Evolutionary conservation across 2,888 invertebrate species (phyloP).

Genomic region (Sylvicola cinctus): DNA sequence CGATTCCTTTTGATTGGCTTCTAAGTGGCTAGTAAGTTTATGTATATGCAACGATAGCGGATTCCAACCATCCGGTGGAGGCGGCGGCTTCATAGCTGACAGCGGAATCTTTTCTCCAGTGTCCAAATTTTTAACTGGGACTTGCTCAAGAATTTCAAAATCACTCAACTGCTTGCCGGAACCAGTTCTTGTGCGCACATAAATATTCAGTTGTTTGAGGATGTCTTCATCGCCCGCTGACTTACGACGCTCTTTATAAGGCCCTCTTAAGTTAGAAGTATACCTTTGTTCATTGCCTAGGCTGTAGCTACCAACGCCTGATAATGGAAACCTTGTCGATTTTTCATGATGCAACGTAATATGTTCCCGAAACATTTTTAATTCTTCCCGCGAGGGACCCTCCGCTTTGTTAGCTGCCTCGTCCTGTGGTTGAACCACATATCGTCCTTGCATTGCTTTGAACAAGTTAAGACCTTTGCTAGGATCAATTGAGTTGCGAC

Average conservation of each 20-base stretch:
- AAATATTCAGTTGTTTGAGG: constrained; percentile 44
- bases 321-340: constrained; percentile 15
- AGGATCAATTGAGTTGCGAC: constrained; percentile 26
- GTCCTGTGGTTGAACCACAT: constrained; percentile 40
- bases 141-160: constrained; percentile 83
- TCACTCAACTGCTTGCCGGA: constrained; percentile 76
- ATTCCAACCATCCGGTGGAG: constrained; percentile 66
- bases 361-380: constrained; percentile 30
- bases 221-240: constrained; percentile 67
- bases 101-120: constrained; percentile 83
- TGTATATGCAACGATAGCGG: constrained; percentile 89
- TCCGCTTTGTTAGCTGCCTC: constrained; percentile 44
- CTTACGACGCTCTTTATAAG: constrained; percentile 41
- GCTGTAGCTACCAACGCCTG: constrained; percentile 27
- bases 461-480: constrained; percentile 24
- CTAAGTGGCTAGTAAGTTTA: constrained; percentile 56
- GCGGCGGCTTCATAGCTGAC: constrained; percentile 48
- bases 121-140: constrained; percentile 62
- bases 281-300: constrained; percentile 27
- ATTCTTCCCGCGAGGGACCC: constrained; percentile 35
- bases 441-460: constrained; percentile 33
- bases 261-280: constrained; percentile 3
- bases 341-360: constrained; percentile 16
- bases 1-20: constrained; percentile 65
- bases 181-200: constrained; percentile 61